Evolutionary conservation across 1,140 invertebrate species (phyloP), one percentile per base, ranked within the genome.

Genomic region (Cephus cinctus): DNA sequence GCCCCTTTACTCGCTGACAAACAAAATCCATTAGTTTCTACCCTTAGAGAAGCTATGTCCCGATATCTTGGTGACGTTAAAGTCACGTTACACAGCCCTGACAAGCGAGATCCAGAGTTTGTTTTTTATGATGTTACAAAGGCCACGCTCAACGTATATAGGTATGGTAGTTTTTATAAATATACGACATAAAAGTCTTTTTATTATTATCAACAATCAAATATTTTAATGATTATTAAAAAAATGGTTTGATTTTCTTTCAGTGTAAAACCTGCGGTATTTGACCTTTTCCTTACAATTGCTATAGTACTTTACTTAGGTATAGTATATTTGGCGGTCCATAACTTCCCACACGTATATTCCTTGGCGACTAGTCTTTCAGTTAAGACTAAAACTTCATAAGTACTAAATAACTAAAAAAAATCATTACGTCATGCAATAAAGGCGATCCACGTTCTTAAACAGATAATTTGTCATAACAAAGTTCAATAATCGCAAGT

Each of bases 201-300:
- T 52, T 45, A 20, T 34, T 12, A 43, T 22, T 47, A 30, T 31
- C 8, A 11, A 39, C 34, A 20, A 18, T 43, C 15, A 27, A 31
- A 27, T 40, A 8, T 15, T 21, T 23, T 45, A 52, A 4, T 61
- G 4, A 6, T 25, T 43, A 32, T 2, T 21, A 22, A 23, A 3
- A 41, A 5, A 25, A 27, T 5, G 22, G 21, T 15, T 59, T 61
- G n/a, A 50, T 75, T 73, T 63, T 62, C 42, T 84, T 85, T 51
- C 77, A 93, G 91, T 76, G 95, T 98, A 4, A 98, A 98, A 69
- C 96, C 96, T 54, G 95, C 96, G 18, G 85, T 98, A 34, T 98
- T 98, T 79, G 96, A 98, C 82, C 84, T 98, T 27, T 88, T 98
- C 54, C 80, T 98, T 2, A 96, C 94, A 5, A 65, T 92, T 47